Percentiles rank a stretch among this genome's conserved stretches.
Conservation (phyloP, 2,797 vertebrate genomes). For the Anguilla obscura region DNA sequence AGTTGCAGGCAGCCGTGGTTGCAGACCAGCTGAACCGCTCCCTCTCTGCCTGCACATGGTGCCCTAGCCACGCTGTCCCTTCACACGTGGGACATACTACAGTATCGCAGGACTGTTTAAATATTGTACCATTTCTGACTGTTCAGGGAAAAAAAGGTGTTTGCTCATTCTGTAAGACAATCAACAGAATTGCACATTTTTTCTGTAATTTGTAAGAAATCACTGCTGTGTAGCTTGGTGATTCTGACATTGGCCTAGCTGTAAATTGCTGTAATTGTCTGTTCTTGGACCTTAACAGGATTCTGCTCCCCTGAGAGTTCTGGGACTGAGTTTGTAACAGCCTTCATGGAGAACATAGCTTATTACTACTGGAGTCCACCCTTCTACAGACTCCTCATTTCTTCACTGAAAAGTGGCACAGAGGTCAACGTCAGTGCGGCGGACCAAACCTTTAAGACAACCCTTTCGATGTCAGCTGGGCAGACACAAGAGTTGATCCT, state of each 20-base stretch:
- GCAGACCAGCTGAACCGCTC: too few relatives aligned
- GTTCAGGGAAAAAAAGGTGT: neutral
- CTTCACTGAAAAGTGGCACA: neutral
- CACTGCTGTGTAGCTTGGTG: neutral
- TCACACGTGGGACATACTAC: neutral
- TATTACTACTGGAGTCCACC: neutral
- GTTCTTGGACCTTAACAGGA: constrained; percentile 14
- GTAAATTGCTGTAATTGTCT: neutral
- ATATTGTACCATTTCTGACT: neutral
- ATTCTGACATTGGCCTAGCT: neutral
- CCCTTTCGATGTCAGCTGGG: rapidly evolving
- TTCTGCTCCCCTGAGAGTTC: neutral
- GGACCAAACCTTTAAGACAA: rapidly evolving
- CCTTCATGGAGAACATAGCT: constrained; percentile 71
- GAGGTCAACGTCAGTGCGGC: rapidly evolving
- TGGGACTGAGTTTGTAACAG: constrained; percentile 54
- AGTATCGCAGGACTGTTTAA: neutral
- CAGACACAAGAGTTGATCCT: rapidly evolving
- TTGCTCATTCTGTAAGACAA: too few relatives aligned
- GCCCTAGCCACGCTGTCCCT: too few relatives aligned
- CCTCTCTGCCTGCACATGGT: too few relatives aligned
- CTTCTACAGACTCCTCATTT: constrained; percentile 47
- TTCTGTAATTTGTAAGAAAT: neutral
- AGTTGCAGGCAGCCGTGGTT: too few relatives aligned
- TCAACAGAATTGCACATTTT: neutral